Evolutionary conservation across 2,888 invertebrate genomes (phyloP).

Genomic region (Erebia palarica): DNA sequence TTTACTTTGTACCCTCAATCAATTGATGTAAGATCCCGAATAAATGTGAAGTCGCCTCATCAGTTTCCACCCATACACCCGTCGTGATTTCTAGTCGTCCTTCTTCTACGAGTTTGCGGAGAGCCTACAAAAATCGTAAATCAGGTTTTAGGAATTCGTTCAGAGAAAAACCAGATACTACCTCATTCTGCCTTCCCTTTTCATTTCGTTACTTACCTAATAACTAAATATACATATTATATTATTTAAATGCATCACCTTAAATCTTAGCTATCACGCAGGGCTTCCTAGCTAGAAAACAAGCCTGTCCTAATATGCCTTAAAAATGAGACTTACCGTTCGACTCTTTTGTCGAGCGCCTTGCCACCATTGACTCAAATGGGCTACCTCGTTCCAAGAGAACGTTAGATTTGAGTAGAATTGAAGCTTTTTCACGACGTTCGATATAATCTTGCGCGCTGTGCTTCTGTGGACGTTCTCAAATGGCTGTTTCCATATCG

Average conservation of each 20-base stretch:
- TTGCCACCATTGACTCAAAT: slow-evolving; percentile 72
- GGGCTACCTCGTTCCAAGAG: slow-evolving; percentile 73
- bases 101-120: slow-evolving; percentile 88
- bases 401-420: slow-evolving; percentile 69
- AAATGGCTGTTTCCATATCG: slow-evolving; percentile 66
- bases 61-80: slow-evolving; percentile 97
- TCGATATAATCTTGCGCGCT: slow-evolving; percentile 62
- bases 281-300: too few species aligned
- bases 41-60: slow-evolving; percentile 93
- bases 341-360: slow-evolving; percentile 58
- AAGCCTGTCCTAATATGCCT: not conserved
- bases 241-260: too few species aligned
- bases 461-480: slow-evolving; percentile 61
- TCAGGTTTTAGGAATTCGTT: not conserved
- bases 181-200: too few species aligned
- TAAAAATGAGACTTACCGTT: slow-evolving; percentile 49
- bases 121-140: slow-evolving; percentile 65
- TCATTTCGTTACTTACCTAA: too few species aligned
- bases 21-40: slow-evolving; percentile 95
- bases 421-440: slow-evolving; percentile 69
- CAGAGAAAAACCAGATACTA: not conserved
- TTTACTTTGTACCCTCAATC: slow-evolving; percentile 86
- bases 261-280: too few species aligned
- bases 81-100: slow-evolving; percentile 95
- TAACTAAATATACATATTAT: too few species aligned